Base-by-base conservation (phyloP, 2,888 invertebrate species). In the Drosophila pullipes region DNA sequence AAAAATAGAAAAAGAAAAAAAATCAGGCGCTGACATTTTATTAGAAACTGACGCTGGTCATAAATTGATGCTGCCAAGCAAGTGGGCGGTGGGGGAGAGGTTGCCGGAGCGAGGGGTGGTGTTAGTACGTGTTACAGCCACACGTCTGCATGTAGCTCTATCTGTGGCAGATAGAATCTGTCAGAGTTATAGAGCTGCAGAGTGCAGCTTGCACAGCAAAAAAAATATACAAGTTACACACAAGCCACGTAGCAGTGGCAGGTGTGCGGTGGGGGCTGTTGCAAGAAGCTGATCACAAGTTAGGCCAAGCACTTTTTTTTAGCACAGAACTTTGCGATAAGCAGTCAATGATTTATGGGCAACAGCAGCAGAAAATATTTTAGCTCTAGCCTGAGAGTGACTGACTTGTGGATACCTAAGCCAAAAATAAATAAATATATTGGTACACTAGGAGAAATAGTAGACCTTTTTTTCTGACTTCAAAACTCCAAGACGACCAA, bases 111-210 rank as follows among this genome's bases (percentile, higher is more conserved):
- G 16, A 9, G 47, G 13, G 47, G 47, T 9, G 25, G 47, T 25
- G 25, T 4, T 60, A 53, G 69, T 71, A 77, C 77, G 83, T 83
- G 83, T 59, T 62, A 57, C 28, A 54, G 54, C 55, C 66, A 44
- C 62, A 58, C 35, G 22, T 31, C 63, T 44, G 65, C 33, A 35
- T 50, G 30, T 73, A 52, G 71, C 68, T 78, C 77, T 81, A 88
- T 84, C 70, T 82, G 47, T 47, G 59, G 68, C 78, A 86, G 90
- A 85, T 85, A 90, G 75, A 82, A 85, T 84, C 87, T 86, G 89
- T 76, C 88, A 81, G 70, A 16, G 70, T 33, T 71, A 76, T 76
- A 61, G 33, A 16, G 70, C 39, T 71, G 75, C 76, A 63, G 33
- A 47, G 25, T 47, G 47, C 47, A 47, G 47, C 41, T 11, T 54